phyloP scores from a whole-genome alignment of 2,888 invertebrate species.

The Drosophila planitibia region DNA sequence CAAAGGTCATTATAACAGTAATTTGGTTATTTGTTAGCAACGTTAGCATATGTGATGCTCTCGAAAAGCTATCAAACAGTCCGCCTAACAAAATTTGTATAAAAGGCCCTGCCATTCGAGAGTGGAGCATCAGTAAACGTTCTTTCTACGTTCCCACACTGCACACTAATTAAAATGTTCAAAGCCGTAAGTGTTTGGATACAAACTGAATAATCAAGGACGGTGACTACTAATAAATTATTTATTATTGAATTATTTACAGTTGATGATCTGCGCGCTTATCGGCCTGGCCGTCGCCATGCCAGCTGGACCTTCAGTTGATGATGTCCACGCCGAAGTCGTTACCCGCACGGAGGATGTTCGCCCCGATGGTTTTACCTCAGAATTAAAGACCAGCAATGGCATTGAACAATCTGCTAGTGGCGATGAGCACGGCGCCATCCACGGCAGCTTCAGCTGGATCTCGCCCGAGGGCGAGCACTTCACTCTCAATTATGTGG shows the following conservation, averaged over 20 bases:
- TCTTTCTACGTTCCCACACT: not conserved
- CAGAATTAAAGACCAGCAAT: not conserved
- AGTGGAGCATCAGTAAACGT: conserved; percentile 4
- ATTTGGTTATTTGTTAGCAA: not conserved
- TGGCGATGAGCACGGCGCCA: not conserved
- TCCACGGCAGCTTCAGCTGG: not conserved
- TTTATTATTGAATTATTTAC: not conserved
- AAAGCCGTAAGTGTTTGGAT: conserved; percentile 2
- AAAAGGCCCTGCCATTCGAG: not conserved
- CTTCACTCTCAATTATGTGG: rapidly evolving
- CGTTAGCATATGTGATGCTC: not conserved
- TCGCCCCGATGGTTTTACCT: not conserved
- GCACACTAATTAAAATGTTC: conserved; percentile 7
- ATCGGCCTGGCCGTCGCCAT: not conserved
- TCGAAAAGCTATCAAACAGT: not conserved
- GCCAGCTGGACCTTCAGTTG: not conserved
- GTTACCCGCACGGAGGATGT: not conserved
- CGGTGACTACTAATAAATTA: not conserved
- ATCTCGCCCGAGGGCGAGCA: not conserved
- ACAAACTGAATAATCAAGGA: not conserved
- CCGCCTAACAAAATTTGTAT: not conserved
- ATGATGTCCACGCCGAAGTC: not conserved
- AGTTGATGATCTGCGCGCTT: conserved; percentile 11
- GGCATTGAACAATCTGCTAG: not conserved
- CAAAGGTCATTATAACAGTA: not conserved